phyloP scores from a whole-genome alignment of 2,888 invertebrate species.

The Bhutanitis thaidina region DNA sequence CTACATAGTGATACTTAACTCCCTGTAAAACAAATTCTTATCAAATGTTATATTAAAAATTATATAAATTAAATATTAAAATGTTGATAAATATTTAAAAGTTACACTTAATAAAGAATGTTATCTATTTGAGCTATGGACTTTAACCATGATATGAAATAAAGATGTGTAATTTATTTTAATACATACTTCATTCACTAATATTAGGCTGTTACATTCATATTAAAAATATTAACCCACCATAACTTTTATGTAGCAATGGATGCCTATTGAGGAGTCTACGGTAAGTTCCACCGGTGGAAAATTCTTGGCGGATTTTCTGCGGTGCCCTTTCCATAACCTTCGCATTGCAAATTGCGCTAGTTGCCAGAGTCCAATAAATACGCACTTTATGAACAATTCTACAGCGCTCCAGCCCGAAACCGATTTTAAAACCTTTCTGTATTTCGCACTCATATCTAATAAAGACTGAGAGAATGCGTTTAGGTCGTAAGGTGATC shows the following conservation, averaged over 20 bases:
- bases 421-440: slow-evolving; percentile 52
- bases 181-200: background rate
- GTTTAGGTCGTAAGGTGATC: slow-evolving; percentile 50
- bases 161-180: background rate
- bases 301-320: slow-evolving; percentile 43
- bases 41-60: too few relatives aligned
- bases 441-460: slow-evolving; percentile 48
- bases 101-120: background rate
- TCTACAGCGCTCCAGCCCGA: slow-evolving; percentile 63
- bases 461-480: slow-evolving; percentile 27
- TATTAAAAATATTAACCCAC: slow-evolving; percentile 35
- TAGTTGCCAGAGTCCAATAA: slow-evolving; percentile 63
- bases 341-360: slow-evolving; percentile 51
- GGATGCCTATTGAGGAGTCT: slow-evolving; percentile 65
- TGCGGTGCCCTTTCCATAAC: slow-evolving; percentile 63
- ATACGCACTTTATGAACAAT: slow-evolving; percentile 51
- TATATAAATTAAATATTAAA: too few relatives aligned
- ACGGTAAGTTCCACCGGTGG: slow-evolving; percentile 58
- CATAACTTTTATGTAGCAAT: slow-evolving; percentile 71
- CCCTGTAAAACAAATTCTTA: slow-evolving; percentile 41
- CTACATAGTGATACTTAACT: slow-evolving; percentile 72
- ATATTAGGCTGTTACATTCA: background rate
- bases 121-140: slow-evolving; percentile 6
- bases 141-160: slow-evolving; percentile 1
- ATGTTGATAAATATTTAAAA: too few relatives aligned